Evolutionary conservation across 2,797 vertebrate genomes (phyloP).

Genomic region (Hydrophis major): DNA sequence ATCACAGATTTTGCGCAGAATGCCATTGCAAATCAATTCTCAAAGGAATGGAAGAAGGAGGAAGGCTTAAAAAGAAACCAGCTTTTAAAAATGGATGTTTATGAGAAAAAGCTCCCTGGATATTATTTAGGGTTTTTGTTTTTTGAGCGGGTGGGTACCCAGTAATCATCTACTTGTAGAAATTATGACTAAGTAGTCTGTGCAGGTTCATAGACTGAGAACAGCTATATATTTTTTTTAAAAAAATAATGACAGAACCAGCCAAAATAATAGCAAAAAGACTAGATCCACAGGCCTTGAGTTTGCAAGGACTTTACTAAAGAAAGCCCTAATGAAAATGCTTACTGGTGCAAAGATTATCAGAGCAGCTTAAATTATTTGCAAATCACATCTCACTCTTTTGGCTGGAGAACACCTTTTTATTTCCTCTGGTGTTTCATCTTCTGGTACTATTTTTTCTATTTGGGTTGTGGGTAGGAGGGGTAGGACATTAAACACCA

Average conservation of each 20-base stretch:
- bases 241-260: constrained; percentile 54
- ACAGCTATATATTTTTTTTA: constrained; percentile 60
- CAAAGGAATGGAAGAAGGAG: constrained; percentile 15
- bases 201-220: constrained; percentile 82
- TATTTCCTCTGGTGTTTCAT: constrained; percentile 83
- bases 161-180: constrained; percentile 62
- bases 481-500: constrained; percentile 64
- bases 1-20: constrained; percentile 46
- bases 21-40: constrained; percentile 51
- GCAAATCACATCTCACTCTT: constrained; percentile 62
- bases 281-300: constrained; percentile 41
- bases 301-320: constrained; percentile 53
- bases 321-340: constrained; percentile 49
- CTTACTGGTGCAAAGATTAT: constrained; percentile 47
- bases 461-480: constrained; percentile 70
- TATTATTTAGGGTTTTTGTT: constrained; percentile 15
- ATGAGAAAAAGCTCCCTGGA: constrained; percentile 42
- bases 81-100: constrained; percentile 44
- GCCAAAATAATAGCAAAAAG: constrained; percentile 60
- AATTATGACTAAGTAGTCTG: constrained; percentile 74
- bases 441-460: constrained; percentile 87
- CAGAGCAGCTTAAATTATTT: constrained; percentile 56
- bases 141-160: neutral
- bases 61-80: constrained; percentile 44
- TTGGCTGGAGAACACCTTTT: constrained; percentile 65